Evolutionary conservation across 1,140 invertebrate species (phyloP).

Genomic region (Wasmannia auropunctata): DNA sequence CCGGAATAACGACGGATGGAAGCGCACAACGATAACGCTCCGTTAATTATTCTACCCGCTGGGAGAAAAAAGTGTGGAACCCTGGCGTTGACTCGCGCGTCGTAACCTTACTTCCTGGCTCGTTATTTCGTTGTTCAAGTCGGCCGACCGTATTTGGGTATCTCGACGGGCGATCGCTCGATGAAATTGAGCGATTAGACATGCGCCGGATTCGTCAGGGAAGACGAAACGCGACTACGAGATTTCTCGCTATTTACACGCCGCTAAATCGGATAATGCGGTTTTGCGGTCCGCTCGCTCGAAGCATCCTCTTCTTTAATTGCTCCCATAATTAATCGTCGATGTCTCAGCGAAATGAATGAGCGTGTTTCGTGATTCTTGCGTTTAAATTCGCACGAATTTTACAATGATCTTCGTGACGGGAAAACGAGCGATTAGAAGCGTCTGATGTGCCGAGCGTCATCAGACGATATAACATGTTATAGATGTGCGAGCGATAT

Average conservation of each 20-base stretch:
- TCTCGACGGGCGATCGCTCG: conserved; percentile 56
- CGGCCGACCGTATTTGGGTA: conserved; percentile 55
- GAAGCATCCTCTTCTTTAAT: conserved; percentile 22
- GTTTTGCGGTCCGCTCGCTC: neutral
- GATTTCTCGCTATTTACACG: conserved; percentile 47
- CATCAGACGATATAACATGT: neutral
- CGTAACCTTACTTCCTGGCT: conserved; percentile 48
- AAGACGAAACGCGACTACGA: neutral
- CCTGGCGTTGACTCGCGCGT: conserved; percentile 22
- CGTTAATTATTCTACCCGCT: conserved; percentile 40
- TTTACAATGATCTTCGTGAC: neutral
- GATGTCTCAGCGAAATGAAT: neutral
- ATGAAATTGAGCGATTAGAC: conserved; percentile 65
- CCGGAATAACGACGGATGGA: conserved; percentile 48
- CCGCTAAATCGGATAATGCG: conserved; percentile 43
- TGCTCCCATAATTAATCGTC: conserved; percentile 26
- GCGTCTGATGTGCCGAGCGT: neutral
- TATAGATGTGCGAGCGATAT: conserved; percentile 7
- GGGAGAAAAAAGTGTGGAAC: conserved; percentile 11
- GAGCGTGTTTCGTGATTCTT: neutral
- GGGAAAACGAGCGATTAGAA: neutral
- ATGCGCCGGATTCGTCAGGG: conserved; percentile 6
- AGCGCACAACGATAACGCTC: conserved; percentile 29
- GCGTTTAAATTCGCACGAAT: neutral
- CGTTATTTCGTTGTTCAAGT: conserved; percentile 50